Evolutionary conservation across 92 coral and sea anemone species (phyloP).

Genomic region (Palythoa heliodiscus): DNA sequence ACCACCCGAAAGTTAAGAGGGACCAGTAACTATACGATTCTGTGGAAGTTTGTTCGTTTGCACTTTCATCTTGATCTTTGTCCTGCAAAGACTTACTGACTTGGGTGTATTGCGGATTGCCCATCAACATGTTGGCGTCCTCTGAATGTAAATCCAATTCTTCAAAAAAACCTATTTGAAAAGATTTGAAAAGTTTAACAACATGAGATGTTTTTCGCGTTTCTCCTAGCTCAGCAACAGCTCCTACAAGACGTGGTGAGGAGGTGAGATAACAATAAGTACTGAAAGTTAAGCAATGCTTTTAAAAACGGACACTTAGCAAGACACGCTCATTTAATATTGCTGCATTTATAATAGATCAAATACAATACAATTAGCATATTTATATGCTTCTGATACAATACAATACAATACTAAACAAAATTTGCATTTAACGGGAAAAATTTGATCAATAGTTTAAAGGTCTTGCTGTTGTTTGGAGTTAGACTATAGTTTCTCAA

Average conservation of each 20-base stretch:
- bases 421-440: conserved; percentile 33
- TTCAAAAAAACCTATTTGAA: neutral
- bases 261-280: neutral
- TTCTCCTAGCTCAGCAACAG: neutral
- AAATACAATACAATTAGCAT: no score
- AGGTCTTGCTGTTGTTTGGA: no score
- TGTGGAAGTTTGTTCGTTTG: neutral
- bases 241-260: neutral
- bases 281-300: neutral
- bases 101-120: neutral
- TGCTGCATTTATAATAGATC: no score
- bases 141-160: neutral
- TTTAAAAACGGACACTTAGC: no score
- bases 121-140: neutral
- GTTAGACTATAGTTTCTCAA: no score
- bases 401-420: neutral
- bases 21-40: conserved; percentile 20
- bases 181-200: neutral
- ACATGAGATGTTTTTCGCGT: neutral
- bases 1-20: conserved; percentile 28
- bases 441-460: neutral
- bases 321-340: neutral
- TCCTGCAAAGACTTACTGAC: neutral
- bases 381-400: no score
- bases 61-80: neutral